Percentiles rank a stretch among this genome's conserved stretches.
phyloP scores from a whole-genome alignment of 2,113 vertebrate genomes.

The Meriones unguiculatus region DNA sequence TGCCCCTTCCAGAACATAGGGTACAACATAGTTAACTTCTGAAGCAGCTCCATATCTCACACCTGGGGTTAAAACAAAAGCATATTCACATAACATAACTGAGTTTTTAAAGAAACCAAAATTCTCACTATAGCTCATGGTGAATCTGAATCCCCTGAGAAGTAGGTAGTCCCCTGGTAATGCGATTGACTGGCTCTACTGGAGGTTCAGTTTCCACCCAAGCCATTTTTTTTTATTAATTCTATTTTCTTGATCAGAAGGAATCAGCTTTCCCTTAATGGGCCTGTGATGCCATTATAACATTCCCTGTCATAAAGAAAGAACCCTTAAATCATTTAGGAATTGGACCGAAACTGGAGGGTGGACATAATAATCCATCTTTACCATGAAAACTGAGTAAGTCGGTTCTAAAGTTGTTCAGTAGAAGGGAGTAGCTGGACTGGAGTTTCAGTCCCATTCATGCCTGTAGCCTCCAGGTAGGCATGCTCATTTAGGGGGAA shows the following conservation, averaged over 20 bases:
- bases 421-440: background rate
- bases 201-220: background rate
- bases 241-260: background rate
- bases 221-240: background rate
- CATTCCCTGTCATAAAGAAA: background rate
- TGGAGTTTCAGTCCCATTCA: background rate
- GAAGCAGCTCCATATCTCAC: too few relatives aligned
- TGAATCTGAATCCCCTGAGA: background rate
- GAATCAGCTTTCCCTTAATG: background rate
- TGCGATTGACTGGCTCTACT: background rate
- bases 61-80: too few relatives aligned
- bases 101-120: too few relatives aligned
- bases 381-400: too few relatives aligned
- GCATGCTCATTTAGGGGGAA: background rate
- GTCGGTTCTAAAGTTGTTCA: background rate
- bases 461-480: background rate
- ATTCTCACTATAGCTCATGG: too few relatives aligned
- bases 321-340: background rate
- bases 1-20: too few relatives aligned
- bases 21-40: too few relatives aligned
- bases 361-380: background rate
- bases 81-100: too few relatives aligned
- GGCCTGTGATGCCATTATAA: background rate
- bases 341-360: background rate
- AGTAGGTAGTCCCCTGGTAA: too few relatives aligned